phyloP scores from a whole-genome alignment of 2,797 vertebrate genomes.

The Atherinosoma microstoma region DNA sequence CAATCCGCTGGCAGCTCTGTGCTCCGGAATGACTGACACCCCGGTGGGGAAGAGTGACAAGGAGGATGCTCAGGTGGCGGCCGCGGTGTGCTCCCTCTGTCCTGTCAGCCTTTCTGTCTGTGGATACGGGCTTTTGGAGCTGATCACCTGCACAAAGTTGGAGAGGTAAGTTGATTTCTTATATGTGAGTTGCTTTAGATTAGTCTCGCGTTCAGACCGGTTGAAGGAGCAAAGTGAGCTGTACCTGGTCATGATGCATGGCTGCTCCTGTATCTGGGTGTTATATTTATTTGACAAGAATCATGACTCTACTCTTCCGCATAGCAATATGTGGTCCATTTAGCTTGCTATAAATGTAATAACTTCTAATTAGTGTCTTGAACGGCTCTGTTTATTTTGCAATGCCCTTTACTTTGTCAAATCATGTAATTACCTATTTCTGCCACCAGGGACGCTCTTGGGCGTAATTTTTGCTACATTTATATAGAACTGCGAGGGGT shows the following conservation, averaged over 20 bases:
- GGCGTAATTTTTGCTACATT: neutral
- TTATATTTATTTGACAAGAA: neutral
- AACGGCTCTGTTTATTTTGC: conserved; percentile 1
- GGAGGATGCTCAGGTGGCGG: conserved; percentile 61
- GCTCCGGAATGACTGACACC: conserved; percentile 71
- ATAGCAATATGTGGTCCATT: fast-evolving
- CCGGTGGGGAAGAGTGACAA: conserved; percentile 46
- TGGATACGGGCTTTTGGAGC: conserved; percentile 28
- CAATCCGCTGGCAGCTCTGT: conserved; percentile 39
- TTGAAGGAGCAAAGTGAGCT: conserved; percentile 30
- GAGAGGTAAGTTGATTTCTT: conserved; percentile 28
- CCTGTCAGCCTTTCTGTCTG: conserved; percentile 42
- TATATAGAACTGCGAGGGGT: conserved; percentile 41
- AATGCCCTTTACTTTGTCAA: conserved; percentile 12
- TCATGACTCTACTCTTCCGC: neutral
- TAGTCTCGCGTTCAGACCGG: conserved; percentile 12
- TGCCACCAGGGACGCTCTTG: conserved; percentile 44
- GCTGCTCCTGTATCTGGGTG: neutral
- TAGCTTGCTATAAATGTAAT: neutral
- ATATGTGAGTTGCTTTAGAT: neutral
- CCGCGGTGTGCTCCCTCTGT: conserved; percentile 33
- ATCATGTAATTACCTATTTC: conserved; percentile 12
- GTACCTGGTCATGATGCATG: conserved; percentile 19
- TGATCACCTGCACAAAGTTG: conserved; percentile 48
- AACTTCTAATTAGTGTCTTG: conserved; percentile 17